A percentile compares a stretch with the other conserved stretches of the same genome.
These are phyloP conservation scores for Theretra japonica DNA, from an alignment of 2,888 invertebrate genomes.

Conservation along the genomic window DNA sequence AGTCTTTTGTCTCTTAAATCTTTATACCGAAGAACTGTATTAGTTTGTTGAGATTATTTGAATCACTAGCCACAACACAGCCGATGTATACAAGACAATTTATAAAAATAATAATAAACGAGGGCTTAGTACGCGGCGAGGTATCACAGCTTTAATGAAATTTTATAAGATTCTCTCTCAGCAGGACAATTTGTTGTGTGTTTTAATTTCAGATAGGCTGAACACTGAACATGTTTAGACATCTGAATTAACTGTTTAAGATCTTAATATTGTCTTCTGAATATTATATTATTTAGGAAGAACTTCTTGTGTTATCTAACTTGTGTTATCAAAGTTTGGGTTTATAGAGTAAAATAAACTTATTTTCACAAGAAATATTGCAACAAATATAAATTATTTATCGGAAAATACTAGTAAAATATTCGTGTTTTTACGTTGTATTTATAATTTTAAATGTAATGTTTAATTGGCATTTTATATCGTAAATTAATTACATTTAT, in stretches of 20 bases:
- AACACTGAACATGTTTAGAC: neutral
- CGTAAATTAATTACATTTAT: no score
- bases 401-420: no score
- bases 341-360: no score
- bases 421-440: no score
- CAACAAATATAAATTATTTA: no score
- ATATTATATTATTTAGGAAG: neutral
- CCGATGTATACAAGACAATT: conserved; percentile 22
- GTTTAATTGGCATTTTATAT: no score
- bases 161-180: conserved; percentile 27
- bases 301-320: neutral
- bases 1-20: neutral
- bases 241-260: neutral
- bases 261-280: neutral
- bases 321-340: no score
- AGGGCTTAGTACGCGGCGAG: conserved; percentile 27
- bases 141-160: conserved; percentile 28
- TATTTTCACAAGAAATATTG: no score
- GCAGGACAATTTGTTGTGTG: conserved; percentile 23
- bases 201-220: conserved; percentile 27
- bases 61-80: neutral
- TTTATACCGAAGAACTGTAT: no score
- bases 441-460: no score
- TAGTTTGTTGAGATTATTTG: neutral
- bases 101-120: conserved; percentile 40